Percentiles rank a stretch among this genome's conserved stretches.
phyloP scores from a whole-genome alignment of 92 coral and sea anemone species.

The Zoanthus sociatus region DNA sequence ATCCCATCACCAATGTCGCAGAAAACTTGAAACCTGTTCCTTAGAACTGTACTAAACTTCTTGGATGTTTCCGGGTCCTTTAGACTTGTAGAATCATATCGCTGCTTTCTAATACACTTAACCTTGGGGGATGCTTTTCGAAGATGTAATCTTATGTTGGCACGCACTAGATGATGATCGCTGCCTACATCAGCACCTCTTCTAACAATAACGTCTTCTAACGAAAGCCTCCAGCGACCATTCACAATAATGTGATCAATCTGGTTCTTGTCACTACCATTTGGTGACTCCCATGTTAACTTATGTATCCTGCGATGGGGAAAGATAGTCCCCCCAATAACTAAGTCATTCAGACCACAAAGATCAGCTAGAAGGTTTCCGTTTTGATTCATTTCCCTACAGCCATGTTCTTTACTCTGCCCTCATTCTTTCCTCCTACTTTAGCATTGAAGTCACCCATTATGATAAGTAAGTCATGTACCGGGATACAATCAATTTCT shows the following conservation, averaged over 20 bases:
- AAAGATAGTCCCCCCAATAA: too few relatives aligned
- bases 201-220: neutral
- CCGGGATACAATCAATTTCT: too few relatives aligned
- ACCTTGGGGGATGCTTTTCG: conserved; percentile 1
- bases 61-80: conserved; percentile 24
- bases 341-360: too few relatives aligned
- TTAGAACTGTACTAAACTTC: conserved; percentile 21
- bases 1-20: neutral
- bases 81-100: conserved; percentile 20
- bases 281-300: too few relatives aligned
- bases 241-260: too few relatives aligned
- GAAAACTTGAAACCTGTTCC: conserved; percentile 12
- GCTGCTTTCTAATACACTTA: conserved; percentile 9
- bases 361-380: too few relatives aligned
- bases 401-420: too few relatives aligned
- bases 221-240: too few relatives aligned
- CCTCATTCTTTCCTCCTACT: neutral
- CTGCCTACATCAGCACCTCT: conserved; percentile 13
- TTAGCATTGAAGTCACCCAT: neutral
- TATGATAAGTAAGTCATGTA: too few relatives aligned
- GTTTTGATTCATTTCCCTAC: too few relatives aligned
- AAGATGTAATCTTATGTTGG: conserved; percentile 11
- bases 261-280: too few relatives aligned
- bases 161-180: conserved; percentile 23
- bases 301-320: too few relatives aligned